These are phyloP conservation scores for Apotomis turbidana DNA, from an alignment of 2,888 invertebrate species.

Conservation along the genomic window DNA sequence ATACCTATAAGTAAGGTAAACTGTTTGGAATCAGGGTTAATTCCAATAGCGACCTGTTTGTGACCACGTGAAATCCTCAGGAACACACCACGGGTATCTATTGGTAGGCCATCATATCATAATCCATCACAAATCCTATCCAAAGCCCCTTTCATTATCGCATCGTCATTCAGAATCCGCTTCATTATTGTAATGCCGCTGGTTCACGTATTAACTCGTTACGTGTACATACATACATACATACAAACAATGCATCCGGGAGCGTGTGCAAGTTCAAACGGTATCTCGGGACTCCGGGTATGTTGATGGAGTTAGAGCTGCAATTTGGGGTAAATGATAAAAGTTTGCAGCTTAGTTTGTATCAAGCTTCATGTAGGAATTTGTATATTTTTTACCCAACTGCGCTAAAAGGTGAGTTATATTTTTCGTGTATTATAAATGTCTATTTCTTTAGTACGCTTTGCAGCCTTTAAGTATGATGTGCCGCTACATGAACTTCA, in stretches of 20 bases:
- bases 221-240: conserved; percentile 53
- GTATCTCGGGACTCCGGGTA: conserved; percentile 25
- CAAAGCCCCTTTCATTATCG: conserved; percentile 14
- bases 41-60: too few species aligned
- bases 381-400: too few species aligned
- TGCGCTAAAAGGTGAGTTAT: too few species aligned
- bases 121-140: not conserved
- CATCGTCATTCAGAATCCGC: conserved; percentile 52
- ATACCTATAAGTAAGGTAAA: too few species aligned
- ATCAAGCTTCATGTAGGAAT: not conserved
- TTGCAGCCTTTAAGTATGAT: too few species aligned
- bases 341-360: not conserved
- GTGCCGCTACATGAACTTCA: too few species aligned
- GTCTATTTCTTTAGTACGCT: too few species aligned
- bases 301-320: conserved; percentile 28
- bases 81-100: too few species aligned
- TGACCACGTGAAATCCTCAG: too few species aligned
- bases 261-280: conserved; percentile 45
- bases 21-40: too few species aligned
- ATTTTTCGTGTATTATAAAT: too few species aligned
- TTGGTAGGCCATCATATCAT: too few species aligned
- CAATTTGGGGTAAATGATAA: conserved; percentile 20
- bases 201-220: conserved; percentile 47
- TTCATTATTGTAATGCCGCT: conserved; percentile 56
- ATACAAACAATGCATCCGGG: conserved; percentile 60